Evolutionary conservation across 2,888 invertebrate species (phyloP), one percentile per base, ranked within the genome.

Genomic region (Perizoma flavofasciatum): DNA sequence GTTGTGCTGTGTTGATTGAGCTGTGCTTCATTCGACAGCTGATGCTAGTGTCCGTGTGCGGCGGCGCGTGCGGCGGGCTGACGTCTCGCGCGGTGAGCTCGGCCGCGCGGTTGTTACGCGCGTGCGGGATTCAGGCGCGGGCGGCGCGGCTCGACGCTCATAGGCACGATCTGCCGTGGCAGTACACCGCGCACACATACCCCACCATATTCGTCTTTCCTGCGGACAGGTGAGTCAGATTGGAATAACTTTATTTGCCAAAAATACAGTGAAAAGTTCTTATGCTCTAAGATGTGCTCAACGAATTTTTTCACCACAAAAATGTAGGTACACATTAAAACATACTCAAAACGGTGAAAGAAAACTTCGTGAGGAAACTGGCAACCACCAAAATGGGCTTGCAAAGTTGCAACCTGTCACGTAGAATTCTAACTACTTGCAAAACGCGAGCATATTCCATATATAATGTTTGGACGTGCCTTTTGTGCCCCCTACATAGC

Each of bases 81-180:
- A 91, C 96, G 63, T 92, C 95, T 0, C 96, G 96, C 69, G 93
- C 95, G 39, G 94, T 95, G 73, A 86, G 96, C 59, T 94, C 94
- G 47, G 93, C 95, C 53, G 94, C 95, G 54, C 93, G 94, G 73
- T 72, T 82, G 93, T 95, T 81, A 92, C 95, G 65, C 78, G 90
- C 61, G 75, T 90, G 72, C 82, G 93, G 70, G 35, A 73, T 83
- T 72, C 72, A 65, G 49, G 72, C 74, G 61, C 73, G 68, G n/a
- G 68, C 96, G 71, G 94, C 94, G 32, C 92, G 96, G 11, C 94
- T 98, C 41, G 96, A 98, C 89, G 96, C 96, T 22, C 95, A 96
- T 74, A 91, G 94, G 0, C 97, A 98, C 92, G 97, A 97, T 87
- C 92, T 98, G 69, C 96, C 97, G 0, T 98, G 97, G 97, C 95